Percentiles rank a stretch among this genome's conserved stretches.
phyloP scores from a whole-genome alignment of 1,140 invertebrate genomes.

The Coenobita brevimanus region DNA sequence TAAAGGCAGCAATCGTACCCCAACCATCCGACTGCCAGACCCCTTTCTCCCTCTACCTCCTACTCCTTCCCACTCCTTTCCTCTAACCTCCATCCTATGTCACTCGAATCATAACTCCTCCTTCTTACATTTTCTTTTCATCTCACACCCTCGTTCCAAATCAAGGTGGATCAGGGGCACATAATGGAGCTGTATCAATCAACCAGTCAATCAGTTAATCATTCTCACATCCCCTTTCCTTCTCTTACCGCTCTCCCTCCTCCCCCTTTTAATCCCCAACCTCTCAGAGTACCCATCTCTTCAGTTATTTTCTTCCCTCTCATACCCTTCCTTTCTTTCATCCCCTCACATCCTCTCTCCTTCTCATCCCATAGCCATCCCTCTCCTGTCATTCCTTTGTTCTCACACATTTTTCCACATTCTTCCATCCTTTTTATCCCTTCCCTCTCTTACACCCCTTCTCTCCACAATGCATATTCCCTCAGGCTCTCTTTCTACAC shows the following conservation, averaged over 20 bases:
- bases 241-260: background rate
- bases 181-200: too few relatives aligned
- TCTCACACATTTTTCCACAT: background rate
- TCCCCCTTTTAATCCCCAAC: background rate
- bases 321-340: background rate
- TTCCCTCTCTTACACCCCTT: background rate
- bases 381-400: background rate
- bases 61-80: too few relatives aligned
- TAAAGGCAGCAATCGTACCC: too few relatives aligned
- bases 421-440: background rate
- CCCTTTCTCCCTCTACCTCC: too few relatives aligned
- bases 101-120: too few relatives aligned
- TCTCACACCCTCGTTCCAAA: too few relatives aligned
- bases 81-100: too few relatives aligned
- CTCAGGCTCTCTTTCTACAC: background rate
- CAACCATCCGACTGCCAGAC: too few relatives aligned
- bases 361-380: background rate
- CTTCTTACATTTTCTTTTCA: too few relatives aligned
- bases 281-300: constrained; percentile 16
- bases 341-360: background rate
- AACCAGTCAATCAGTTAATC: too few relatives aligned
- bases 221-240: too few relatives aligned
- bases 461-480: background rate
- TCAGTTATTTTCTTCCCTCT: background rate
- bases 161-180: too few relatives aligned